Base-by-base conservation (phyloP, 2,113 vertebrate species). In the Pogona vitticeps region DNA sequence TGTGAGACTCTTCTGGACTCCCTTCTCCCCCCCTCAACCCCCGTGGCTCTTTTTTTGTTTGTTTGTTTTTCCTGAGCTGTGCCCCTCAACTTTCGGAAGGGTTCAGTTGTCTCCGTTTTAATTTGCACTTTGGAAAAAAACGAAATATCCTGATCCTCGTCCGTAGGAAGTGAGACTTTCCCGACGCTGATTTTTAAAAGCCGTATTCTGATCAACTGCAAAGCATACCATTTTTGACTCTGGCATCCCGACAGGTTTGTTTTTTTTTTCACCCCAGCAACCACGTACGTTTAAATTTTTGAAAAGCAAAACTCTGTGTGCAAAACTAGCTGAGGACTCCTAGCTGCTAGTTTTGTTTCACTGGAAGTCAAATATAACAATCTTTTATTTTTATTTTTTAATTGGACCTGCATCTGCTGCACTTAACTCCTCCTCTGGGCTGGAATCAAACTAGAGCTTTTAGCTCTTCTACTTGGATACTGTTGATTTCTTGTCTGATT, bases 371-470 rank as follows among this genome's bases (percentile, higher is more conserved):
- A 56, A 46, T 46, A 68, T 80, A 42, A 52, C 12, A n/a, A n/a
- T n/a, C n/a, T 26, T 28, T 8, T 65, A 92, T 88, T 87, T 90
- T 87, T 91, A 20, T 90, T 92, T 92, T 92, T 91, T 90, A 89
- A 94, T 93, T 88, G 94, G 93, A 95, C 94, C 94, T 93, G 92
- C 88, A 85, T 92, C 91, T 93, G 92, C 94, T 93, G 94, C 94
- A 89, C 93, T 94, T 92, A 77, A 56, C 94, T 90, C 79, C 76
- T 20, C 81, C 86, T 93, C 94, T 92, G 94, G 94, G 92, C 94
- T 94, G 94, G 94, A 94, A 92, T 94, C 93, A 76, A 67, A 94
- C 94, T 92, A 91, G 93, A 94, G 92, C 92, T 91, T 80, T 63
- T 86, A 88, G 93, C 94, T 92, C 88, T 91, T 92, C 88, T 82